phyloP scores from a whole-genome alignment of 2,797 vertebrate genomes.

The Cossypha dichroa region DNA sequence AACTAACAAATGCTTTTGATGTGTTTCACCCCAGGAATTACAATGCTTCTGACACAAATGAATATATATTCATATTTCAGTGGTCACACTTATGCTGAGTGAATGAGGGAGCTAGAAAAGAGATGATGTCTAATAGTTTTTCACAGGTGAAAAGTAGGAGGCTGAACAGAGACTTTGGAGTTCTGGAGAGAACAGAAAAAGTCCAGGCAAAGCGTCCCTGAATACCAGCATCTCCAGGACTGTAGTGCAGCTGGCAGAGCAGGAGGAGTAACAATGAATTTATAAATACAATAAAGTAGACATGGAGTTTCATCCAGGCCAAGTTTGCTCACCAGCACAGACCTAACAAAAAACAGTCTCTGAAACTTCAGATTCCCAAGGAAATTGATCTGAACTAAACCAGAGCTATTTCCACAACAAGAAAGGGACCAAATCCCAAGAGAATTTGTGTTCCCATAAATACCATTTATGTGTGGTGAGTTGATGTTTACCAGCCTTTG shows the following conservation, averaged over 20 bases:
- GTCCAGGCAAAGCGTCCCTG: neutral
- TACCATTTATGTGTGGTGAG: neutral
- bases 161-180: neutral
- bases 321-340: neutral
- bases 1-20: neutral
- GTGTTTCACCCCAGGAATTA: neutral
- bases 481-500: constrained; percentile 16
- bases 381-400: constrained; percentile 21
- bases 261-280: neutral
- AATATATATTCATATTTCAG: neutral
- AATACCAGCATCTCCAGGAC: neutral
- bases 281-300: neutral
- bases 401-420: neutral
- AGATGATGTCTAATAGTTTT: neutral
- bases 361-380: neutral
- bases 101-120: neutral
- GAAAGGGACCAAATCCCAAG: neutral
- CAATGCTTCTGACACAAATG: neutral
- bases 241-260: neutral
- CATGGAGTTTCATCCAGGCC: neutral
- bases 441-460: constrained; percentile 1
- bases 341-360: neutral
- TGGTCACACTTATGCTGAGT: neutral
- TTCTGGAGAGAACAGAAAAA: neutral
- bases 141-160: neutral